Conservation (phyloP, 2,797 vertebrate species). For the Chelon labrosus region DNA sequence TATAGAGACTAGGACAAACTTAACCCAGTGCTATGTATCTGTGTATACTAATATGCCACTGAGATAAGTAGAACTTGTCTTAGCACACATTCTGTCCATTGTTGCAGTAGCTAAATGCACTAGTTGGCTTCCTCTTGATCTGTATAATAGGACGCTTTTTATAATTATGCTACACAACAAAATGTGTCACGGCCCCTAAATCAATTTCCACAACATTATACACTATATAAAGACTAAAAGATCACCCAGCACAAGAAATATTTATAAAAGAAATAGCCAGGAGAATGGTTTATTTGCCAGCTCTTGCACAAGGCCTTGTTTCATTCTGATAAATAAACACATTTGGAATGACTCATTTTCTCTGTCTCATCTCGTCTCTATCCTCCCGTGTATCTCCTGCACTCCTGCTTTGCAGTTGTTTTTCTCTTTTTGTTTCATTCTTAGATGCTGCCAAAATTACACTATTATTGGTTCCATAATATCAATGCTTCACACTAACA, state of each 20-base stretch:
- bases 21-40: neutral
- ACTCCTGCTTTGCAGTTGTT: constrained; percentile 30
- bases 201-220: too few species aligned
- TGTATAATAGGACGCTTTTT: too few species aligned
- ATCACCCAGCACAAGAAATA: constrained; percentile 13
- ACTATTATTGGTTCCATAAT: neutral
- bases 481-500: neutral
- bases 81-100: too few species aligned
- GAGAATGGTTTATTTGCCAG: constrained; percentile 38
- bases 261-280: constrained; percentile 21
- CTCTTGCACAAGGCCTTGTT: constrained; percentile 48
- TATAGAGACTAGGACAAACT: neutral
- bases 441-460: neutral
- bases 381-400: constrained; percentile 12
- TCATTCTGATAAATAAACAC: constrained; percentile 48
- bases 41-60: neutral
- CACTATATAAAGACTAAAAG: constrained; percentile 11
- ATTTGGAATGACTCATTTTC: constrained; percentile 52
- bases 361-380: constrained; percentile 25
- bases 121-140: too few species aligned
- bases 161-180: too few species aligned
- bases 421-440: constrained; percentile 25
- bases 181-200: too few species aligned
- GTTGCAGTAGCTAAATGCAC: too few species aligned
- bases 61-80: neutral